Evolutionary conservation across 2,797 vertebrate genomes (phyloP).

Genomic region (Notolepis coatsorum): DNA sequence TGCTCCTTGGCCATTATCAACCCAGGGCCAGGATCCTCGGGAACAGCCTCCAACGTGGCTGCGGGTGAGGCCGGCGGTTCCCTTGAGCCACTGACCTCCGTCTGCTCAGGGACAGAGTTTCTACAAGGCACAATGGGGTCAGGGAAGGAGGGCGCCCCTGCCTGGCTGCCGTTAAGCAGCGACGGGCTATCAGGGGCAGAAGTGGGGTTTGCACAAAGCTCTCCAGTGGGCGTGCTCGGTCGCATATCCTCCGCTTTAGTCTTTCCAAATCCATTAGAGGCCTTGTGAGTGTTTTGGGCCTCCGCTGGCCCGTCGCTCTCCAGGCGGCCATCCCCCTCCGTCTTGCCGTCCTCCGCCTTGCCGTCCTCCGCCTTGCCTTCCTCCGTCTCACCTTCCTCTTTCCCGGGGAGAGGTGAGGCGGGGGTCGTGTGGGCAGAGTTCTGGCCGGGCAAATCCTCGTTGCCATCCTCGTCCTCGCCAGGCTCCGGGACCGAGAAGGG

Average conservation of each 20-base stretch:
- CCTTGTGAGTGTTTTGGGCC: constrained; percentile 82
- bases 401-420: constrained; percentile 49
- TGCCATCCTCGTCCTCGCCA: constrained; percentile 83
- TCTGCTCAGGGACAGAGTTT: constrained; percentile 86
- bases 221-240: constrained; percentile 76
- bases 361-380: constrained; percentile 70
- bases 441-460: constrained; percentile 79
- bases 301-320: constrained; percentile 73
- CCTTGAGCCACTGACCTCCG: constrained; percentile 77
- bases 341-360: constrained; percentile 69
- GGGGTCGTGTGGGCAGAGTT: constrained; percentile 48
- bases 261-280: constrained; percentile 91
- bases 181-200: constrained; percentile 76
- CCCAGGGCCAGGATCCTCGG: constrained; percentile 82
- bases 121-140: constrained; percentile 97
- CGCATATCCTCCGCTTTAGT: constrained; percentile 80
- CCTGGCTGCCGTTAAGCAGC: constrained; percentile 88
- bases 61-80: constrained; percentile 47
- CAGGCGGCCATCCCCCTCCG: constrained; percentile 40
- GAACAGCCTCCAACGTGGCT: constrained; percentile 52
- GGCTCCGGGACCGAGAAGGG: constrained; percentile 78
- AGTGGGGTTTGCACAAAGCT: constrained; percentile 83
- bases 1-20: constrained; percentile 83
- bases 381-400: constrained; percentile 69
- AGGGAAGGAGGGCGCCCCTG: constrained; percentile 78